Conservation (phyloP, 2,888 invertebrate genomes). For the Masnerella sp. region DNA sequence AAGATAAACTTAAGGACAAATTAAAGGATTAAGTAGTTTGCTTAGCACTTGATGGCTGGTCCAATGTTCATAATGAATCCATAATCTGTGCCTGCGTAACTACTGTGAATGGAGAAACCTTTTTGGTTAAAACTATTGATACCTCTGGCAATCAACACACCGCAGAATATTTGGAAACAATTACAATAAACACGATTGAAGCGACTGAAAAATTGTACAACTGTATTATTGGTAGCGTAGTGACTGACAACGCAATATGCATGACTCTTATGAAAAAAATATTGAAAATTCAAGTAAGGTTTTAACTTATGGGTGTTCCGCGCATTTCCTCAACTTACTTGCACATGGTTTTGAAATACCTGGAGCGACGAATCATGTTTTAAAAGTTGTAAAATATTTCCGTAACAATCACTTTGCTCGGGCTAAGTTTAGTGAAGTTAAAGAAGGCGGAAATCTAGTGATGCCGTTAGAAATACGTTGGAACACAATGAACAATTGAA, state of each 20-base stretch:
- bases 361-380: slow-evolving; percentile 26
- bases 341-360: slow-evolving; percentile 13
- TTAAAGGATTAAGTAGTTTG: slow-evolving; percentile 11
- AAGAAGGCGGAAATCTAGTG: slow-evolving; percentile 9
- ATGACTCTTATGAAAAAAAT: slow-evolving; percentile 29
- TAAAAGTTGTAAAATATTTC: slow-evolving; percentile 10
- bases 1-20: slow-evolving; percentile 9
- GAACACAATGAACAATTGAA: slow-evolving; percentile 24
- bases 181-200: background rate
- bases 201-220: background rate
- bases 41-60: slow-evolving; percentile 29
- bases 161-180: slow-evolving; percentile 16
- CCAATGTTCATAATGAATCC: slow-evolving; percentile 29
- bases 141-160: slow-evolving; percentile 21
- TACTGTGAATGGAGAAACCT: slow-evolving; percentile 17
- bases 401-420: slow-evolving; percentile 9
- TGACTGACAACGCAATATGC: slow-evolving; percentile 23
- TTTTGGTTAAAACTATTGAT: slow-evolving; percentile 23
- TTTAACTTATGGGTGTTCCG: slow-evolving; percentile 7
- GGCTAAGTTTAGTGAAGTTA: slow-evolving; percentile 13
- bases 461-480: slow-evolving; percentile 19
- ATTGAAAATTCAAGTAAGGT: too few species aligned
- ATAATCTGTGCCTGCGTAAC: slow-evolving; percentile 19
- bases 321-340: slow-evolving; percentile 10
- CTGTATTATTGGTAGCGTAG: slow-evolving; percentile 21